Conservation (phyloP, 2,888 invertebrate genomes). For the Scaptomyza cyrtandrae region DNA sequence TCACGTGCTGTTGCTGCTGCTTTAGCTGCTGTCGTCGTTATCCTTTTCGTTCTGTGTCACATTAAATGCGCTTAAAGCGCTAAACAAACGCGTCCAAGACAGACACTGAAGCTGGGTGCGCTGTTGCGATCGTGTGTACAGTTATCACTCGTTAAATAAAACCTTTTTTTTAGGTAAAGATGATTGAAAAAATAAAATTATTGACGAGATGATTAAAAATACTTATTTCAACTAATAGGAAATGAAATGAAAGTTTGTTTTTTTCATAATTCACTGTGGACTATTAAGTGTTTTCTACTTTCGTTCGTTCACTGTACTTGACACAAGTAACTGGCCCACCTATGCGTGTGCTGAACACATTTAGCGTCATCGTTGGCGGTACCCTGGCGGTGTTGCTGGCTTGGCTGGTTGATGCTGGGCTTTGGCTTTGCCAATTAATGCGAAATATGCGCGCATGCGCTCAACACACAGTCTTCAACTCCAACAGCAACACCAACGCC, state of each 20-base stretch:
- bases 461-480: slow-evolving; percentile 35
- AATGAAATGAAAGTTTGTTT: too few species aligned
- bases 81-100: slow-evolving; percentile 71
- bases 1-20: slow-evolving; percentile 65
- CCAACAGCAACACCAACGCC: too few species aligned
- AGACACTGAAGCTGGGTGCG: slow-evolving; percentile 25
- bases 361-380: slow-evolving; percentile 80
- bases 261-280: too few species aligned
- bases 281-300: too few species aligned
- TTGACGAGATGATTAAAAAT: too few species aligned
- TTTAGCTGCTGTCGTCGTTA: slow-evolving; percentile 68
- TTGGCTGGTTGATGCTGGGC: too few species aligned
- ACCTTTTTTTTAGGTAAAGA: background rate
- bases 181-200: too few species aligned
- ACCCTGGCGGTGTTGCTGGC: slow-evolving; percentile 26
- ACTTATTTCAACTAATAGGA: too few species aligned
- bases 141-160: background rate
- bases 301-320: slow-evolving; percentile 16
- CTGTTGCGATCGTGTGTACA: slow-evolving; percentile 5
- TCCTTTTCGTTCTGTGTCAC: slow-evolving; percentile 79
- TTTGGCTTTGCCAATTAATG: slow-evolving; percentile 76
- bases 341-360: slow-evolving; percentile 74
- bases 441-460: slow-evolving; percentile 79
- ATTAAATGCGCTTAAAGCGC: slow-evolving; percentile 80
- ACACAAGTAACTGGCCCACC: slow-evolving; percentile 56